Conservation (phyloP, 2,888 invertebrate genomes). For the Portevinia maculata region DNA sequence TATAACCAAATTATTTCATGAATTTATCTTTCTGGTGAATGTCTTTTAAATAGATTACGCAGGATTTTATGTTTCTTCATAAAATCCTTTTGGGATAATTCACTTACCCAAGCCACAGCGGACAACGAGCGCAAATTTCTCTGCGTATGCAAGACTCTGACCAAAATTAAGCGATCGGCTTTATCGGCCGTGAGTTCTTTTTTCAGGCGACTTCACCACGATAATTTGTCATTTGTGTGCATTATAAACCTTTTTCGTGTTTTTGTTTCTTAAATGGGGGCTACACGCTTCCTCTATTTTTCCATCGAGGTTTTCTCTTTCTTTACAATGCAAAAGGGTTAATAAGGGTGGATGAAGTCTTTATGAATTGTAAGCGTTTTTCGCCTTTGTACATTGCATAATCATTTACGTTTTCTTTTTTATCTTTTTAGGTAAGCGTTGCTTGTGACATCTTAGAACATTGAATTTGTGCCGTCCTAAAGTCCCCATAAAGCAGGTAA, state of each 20-base stretch:
- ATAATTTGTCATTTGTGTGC: slow-evolving; percentile 44
- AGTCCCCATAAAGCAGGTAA: slow-evolving; percentile 18
- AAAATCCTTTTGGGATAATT: slow-evolving; percentile 13
- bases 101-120: slow-evolving; percentile 8
- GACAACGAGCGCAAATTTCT: not conserved
- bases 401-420: slow-evolving; percentile 34
- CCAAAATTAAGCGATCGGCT: slow-evolving; percentile 19
- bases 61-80: slow-evolving; percentile 33
- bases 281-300: not conserved
- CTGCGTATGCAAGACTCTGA: not conserved
- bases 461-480: slow-evolving; percentile 23
- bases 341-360: not conserved
- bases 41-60: slow-evolving; percentile 29
- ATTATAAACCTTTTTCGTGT: slow-evolving; percentile 32
- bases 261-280: slow-evolving; percentile 6
- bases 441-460: slow-evolving; percentile 40
- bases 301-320: not conserved
- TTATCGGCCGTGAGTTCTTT: not conserved
- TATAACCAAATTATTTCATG: not conserved
- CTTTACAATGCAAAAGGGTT: not conserved
- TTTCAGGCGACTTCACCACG: not conserved
- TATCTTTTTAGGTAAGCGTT: slow-evolving; percentile 63
- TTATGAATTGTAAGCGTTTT: not conserved
- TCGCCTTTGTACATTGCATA: slow-evolving; percentile 20
- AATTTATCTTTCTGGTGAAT: not conserved